Base-by-base conservation (phyloP, 2,888 invertebrate species). In the Nomada fucata region DNA sequence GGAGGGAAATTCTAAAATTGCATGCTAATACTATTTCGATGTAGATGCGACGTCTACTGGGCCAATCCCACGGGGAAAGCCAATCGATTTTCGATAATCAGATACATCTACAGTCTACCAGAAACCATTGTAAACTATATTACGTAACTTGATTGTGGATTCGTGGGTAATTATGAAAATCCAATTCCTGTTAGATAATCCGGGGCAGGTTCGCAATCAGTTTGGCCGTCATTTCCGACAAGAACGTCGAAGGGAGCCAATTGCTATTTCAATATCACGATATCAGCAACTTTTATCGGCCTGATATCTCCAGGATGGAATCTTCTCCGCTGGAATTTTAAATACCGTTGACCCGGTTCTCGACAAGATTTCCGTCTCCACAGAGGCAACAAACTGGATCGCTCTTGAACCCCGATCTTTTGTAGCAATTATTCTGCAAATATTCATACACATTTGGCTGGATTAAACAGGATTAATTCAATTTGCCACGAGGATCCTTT, bases 1-100 rank as follows among this genome's bases (percentile, higher is more conserved):
- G 18, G 18, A 9, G 10, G 10, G 42, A 36, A 18, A 36, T 26
- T n/a, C 26, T 52, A 7, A 42, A 36, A 20, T 67, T 36, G 4
- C 55, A 9, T 5, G 23, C 10, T 4, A 52, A 55, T 18, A 4
- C 15, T 23, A 42, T 53, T 68, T 44, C 57, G n/a, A 57, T 55
- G 15, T 55, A 10, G 9, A 7, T 26, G 1, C n/a, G 44, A 57
- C 44, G 20, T 44, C n/a, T 11, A n/a, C 10, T 13, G 3, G 15
- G 44, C n/a, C 55, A 4, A 69, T 47, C 26, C 44, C 15, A 26
- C 4, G 10, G n/a, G 20, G 18, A 42, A 55, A 7, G 18, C 57
- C 9, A 15, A 69, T 59, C 26, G 69, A 57, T 59, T 42, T 26
- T 26, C 57, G 69, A 57, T 69, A 69, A 69, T 69, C 69, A 15